A percentile compares a stretch with the other conserved stretches of the same genome.
Conservation (phyloP, 2,113 vertebrate genomes). For the Nyctibius bracteatus region DNA sequence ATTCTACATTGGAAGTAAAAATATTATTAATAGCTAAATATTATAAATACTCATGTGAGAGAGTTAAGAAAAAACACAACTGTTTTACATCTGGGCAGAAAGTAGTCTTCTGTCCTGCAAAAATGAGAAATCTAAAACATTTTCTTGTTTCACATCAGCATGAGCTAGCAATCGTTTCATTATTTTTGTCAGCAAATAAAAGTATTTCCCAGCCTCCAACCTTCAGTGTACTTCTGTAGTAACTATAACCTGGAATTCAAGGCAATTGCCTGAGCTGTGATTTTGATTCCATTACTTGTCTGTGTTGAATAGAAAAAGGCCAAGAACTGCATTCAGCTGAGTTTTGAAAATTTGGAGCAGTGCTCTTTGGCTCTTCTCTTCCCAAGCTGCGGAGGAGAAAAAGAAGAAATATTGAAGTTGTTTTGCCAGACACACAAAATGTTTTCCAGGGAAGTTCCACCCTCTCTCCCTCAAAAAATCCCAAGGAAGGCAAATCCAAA, state of each 20-base stretch:
- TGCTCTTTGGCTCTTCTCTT: not conserved
- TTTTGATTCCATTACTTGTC: not conserved
- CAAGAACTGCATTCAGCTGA: not conserved
- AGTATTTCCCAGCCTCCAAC: not conserved
- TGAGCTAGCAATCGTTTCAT: not conserved
- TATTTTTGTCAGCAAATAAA: not conserved
- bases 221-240: not conserved
- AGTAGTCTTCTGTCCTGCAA: not conserved
- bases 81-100: not conserved
- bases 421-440: not conserved
- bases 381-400: not conserved
- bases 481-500: not conserved
- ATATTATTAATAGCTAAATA: not conserved
- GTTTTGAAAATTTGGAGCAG: not conserved
- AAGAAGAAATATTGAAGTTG: not conserved
- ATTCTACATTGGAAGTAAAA: not conserved
- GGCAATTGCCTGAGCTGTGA: not conserved
- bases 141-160: not conserved
- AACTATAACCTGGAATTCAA: not conserved
- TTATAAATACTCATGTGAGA: not conserved
- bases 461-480: not conserved
- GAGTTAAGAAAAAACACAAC: not conserved
- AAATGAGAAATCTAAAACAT: not conserved
- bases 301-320: not conserved
- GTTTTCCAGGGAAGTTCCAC: not conserved